phyloP scores from a whole-genome alignment of 2,113 vertebrate genomes.

The Lontra canadensis region DNA sequence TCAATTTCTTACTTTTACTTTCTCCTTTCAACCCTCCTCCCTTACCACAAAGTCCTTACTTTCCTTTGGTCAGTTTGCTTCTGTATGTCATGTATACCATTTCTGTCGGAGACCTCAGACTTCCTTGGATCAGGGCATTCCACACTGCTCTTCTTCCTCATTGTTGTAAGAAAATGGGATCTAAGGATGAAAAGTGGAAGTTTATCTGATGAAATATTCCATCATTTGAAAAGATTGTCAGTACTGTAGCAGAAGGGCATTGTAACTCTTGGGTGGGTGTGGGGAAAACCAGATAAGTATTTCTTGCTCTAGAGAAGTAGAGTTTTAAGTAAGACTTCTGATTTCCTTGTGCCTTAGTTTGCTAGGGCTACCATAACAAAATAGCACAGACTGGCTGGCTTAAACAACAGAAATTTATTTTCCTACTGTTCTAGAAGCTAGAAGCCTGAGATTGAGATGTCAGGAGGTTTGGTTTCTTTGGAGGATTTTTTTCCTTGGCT shows the following conservation, averaged over 20 bases:
- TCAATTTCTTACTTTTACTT: slow-evolving; percentile 1
- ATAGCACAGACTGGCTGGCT: background rate
- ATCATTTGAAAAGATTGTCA: background rate
- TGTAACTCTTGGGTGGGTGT: background rate
- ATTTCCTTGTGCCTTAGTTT: background rate
- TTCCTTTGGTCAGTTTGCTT: background rate
- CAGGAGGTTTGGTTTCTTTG: background rate
- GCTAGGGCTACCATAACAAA: background rate
- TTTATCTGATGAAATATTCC: background rate
- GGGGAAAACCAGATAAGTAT: background rate
- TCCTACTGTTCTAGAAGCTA: background rate
- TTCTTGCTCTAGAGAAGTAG: background rate
- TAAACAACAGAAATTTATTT: background rate
- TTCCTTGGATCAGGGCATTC: background rate
- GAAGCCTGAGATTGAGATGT: background rate
- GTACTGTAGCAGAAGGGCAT: background rate
- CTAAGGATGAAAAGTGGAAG: background rate
- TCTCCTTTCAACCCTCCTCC: background rate
- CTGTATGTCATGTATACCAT: background rate
- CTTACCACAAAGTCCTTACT: background rate
- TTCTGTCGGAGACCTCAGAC: background rate
- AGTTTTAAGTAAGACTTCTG: background rate
- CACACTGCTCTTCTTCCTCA: background rate
- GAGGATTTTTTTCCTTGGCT: background rate
- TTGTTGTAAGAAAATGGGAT: background rate